These are phyloP conservation scores for Sciurus vulgaris DNA, from an alignment of 2,797 vertebrate genomes.

Conservation along the genomic window DNA sequence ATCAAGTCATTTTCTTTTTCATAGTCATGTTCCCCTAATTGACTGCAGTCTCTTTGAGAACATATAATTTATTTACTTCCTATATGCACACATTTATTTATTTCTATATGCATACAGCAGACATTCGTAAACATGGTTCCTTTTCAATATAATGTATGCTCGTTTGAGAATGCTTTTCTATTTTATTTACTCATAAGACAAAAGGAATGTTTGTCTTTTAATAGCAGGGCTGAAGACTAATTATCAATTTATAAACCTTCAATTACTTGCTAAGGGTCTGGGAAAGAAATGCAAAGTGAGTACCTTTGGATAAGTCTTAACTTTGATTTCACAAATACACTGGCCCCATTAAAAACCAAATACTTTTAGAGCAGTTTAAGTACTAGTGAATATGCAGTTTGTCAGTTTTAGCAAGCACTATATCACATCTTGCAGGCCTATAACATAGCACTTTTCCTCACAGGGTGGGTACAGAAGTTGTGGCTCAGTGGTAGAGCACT, in stretches of 20 bases:
- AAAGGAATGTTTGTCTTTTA: slow-evolving; percentile 11
- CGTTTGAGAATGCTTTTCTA: not conserved
- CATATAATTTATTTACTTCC: not conserved
- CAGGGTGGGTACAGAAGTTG: rapidly evolving
- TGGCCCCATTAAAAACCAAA: not conserved
- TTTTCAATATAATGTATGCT: not conserved
- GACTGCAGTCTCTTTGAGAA: not conserved
- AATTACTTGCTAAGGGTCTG: not conserved
- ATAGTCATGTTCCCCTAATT: not conserved
- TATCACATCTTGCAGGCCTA: not conserved
- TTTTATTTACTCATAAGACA: slow-evolving; percentile 6
- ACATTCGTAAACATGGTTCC: not conserved
- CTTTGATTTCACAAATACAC: slow-evolving; percentile 22
- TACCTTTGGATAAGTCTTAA: not conserved
- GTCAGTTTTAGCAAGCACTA: not conserved
- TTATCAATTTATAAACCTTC: slow-evolving; percentile 34
- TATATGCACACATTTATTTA: not conserved
- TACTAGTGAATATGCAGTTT: not conserved
- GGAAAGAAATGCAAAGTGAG: slow-evolving; percentile 15
- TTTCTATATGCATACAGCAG: not conserved
- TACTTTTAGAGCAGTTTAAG: not conserved
- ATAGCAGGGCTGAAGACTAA: not conserved
- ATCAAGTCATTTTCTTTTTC: not conserved
- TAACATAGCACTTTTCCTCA: rapidly evolving
- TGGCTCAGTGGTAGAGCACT: too few relatives aligned